phyloP scores from a whole-genome alignment of 2,797 vertebrate species.

The Enteromius trimaculatus region DNA sequence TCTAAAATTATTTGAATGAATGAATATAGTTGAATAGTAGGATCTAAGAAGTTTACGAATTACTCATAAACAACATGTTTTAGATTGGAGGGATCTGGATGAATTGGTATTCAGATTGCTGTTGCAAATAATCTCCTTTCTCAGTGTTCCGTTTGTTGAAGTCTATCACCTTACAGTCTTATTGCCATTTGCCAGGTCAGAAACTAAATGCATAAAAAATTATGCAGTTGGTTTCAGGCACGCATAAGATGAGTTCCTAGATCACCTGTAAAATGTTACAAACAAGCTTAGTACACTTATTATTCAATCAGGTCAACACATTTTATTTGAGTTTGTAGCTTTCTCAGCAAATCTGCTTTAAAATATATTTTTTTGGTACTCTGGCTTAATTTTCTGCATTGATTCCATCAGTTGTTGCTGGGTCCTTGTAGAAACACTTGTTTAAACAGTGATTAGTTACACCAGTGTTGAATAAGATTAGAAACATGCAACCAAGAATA shows the following conservation, averaged over 20 bases:
- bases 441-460: background rate
- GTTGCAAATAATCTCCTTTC: background rate
- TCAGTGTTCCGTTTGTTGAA: background rate
- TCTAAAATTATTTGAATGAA: background rate
- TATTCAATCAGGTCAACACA: background rate
- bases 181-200: background rate
- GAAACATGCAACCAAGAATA: background rate
- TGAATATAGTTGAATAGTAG: background rate
- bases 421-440: background rate
- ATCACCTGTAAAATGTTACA: background rate
- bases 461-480: background rate
- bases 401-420: background rate
- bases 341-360: slow-evolving; percentile 1
- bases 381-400: background rate
- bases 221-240: background rate
- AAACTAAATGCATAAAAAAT: no score
- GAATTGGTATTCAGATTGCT: background rate
- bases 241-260: background rate
- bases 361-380: background rate
- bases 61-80: no score
- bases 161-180: background rate
- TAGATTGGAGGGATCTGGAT: no score
- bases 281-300: background rate
- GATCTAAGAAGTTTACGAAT: background rate
- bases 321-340: background rate